Evolutionary conservation across 1,140 invertebrate species (phyloP).

Genomic region (Oryzaephilus surinamensis): DNA sequence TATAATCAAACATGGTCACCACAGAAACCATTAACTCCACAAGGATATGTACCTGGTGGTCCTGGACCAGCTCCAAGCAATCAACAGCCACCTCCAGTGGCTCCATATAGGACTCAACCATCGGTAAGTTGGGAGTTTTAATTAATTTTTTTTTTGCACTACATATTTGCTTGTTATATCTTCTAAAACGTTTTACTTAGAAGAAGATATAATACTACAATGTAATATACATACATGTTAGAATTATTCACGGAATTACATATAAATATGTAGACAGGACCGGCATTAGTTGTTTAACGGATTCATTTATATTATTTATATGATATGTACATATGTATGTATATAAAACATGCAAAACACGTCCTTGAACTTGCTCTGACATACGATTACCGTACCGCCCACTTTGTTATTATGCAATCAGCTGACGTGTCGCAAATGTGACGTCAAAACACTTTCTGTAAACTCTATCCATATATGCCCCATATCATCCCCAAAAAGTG

Average conservation of each 20-base stretch:
- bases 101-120: slow-evolving; percentile 30
- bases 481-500: slow-evolving; percentile 12
- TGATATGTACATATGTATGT: no score
- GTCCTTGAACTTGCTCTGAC: slow-evolving; percentile 33
- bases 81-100: slow-evolving; percentile 18
- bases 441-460: slow-evolving; percentile 22
- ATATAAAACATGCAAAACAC: slow-evolving; percentile 27
- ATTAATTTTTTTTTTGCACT: no score
- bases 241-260: no score
- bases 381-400: slow-evolving; percentile 30
- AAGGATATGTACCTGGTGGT: slow-evolving; percentile 12
- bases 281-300: no score
- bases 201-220: no score
- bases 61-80: slow-evolving; percentile 13
- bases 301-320: not conserved
- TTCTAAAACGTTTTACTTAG: not conserved
- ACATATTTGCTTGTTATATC: not conserved
- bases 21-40: slow-evolving; percentile 22
- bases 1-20: slow-evolving; percentile 31
- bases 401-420: slow-evolving; percentile 36
- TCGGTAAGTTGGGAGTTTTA: no score
- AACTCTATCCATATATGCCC: slow-evolving; percentile 13
- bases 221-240: no score
- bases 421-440: slow-evolving; percentile 30
- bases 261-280: no score